phyloP scores from a whole-genome alignment of 2,888 invertebrate genomes.

The Julus scandinavius region DNA sequence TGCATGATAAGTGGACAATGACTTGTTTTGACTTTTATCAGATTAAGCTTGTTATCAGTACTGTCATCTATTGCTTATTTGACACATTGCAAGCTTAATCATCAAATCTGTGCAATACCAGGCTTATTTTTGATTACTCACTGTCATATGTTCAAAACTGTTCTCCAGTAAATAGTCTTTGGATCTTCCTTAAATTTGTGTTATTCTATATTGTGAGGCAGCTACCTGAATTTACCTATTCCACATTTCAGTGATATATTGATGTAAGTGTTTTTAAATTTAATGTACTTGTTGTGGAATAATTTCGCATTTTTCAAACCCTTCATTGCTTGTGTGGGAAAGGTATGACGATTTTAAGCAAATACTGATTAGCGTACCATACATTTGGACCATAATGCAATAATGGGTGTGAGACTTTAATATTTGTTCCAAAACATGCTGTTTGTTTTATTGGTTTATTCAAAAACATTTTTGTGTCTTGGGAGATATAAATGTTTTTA shows the following conservation, averaged over 20 bases:
- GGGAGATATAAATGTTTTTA: no score
- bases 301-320: no score
- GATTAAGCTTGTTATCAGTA: constrained; percentile 4
- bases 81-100: neutral
- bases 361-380: no score
- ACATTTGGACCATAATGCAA: no score
- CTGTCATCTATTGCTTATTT: neutral
- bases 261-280: neutral
- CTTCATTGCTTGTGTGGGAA: no score
- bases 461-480: no score
- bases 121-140: neutral
- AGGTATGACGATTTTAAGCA: no score
- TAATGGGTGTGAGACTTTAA: no score
- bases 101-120: neutral
- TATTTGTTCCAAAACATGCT: no score
- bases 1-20: neutral
- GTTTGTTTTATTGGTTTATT: no score
- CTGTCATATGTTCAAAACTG: neutral
- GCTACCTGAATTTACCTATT: neutral
- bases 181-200: neutral
- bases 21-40: constrained; percentile 1
- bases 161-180: neutral
- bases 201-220: neutral
- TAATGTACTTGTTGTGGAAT: neutral
- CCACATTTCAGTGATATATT: neutral